Base-by-base conservation (phyloP, 2,888 invertebrate genomes). In the Phragmatobia fuliginosa region DNA sequence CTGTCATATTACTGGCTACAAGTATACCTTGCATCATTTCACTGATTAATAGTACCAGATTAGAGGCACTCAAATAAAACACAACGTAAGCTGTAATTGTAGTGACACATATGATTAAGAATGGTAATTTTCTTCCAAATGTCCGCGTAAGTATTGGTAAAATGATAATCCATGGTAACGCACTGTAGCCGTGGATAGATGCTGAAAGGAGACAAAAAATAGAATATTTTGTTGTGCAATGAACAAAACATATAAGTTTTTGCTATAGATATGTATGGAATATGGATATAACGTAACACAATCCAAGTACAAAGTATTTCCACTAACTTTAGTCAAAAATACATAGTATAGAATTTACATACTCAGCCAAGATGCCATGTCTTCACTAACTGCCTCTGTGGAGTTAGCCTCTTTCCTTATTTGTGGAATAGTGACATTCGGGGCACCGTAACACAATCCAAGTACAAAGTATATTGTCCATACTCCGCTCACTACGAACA, bases 101-200 rank as follows among this genome's bases (percentile, higher is more conserved):
- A 74, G 74, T 85, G 61, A 79, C 66, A 74, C 78, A 85, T 41
- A 85, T 79, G 58, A 84, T 76, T 65, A 87, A 70, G 75, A 87
- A 88, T 59, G 86, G 83, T 62, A 84, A 70, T 82, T 82, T 88
- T 72, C 88, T 80, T 71, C 88, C 88, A 58, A 85, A 72, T 69
- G 76, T 81, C 66, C 82, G 83, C 18, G 84, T 79, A 58, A 86
- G 75, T 70, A 86, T 79, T 41, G 88, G 85, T 64, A 88, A 69
- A 73, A 88, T 82, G 28, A 89, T 72, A 66, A 88, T 84, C 83
- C 84, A 87, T 45, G 87, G 83, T 36, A 87, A 70, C 21, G 85
- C 86, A 45, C 83, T 81, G 75, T 88, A 88, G 7, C 87, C 88
- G 68, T 85, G 83, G 16, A 87, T 83, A 38, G 88, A 89, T 33